Evolutionary conservation across 2,888 invertebrate species (phyloP).

Genomic region (Drosophila pseudotakahashii): DNA sequence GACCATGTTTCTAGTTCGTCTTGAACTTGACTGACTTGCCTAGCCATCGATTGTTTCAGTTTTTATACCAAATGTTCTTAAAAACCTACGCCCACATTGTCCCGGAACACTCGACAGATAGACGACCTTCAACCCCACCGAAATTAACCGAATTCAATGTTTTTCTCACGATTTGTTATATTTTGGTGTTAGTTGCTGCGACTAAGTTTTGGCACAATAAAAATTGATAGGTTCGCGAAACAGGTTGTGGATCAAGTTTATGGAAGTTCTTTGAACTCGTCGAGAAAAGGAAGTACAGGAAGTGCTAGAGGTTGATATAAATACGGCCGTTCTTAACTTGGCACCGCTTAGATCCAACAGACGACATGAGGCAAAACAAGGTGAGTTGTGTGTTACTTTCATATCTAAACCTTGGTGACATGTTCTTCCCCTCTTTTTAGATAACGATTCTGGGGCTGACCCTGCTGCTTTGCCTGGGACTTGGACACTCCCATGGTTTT

Average conservation of each 20-base stretch:
- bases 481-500: constrained; percentile 56
- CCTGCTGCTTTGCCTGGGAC: constrained; percentile 42
- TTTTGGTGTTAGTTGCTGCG: constrained; percentile 59
- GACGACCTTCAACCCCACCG: constrained; percentile 68
- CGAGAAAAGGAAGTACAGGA: constrained; percentile 69
- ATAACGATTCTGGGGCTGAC: constrained; percentile 13
- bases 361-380: constrained; percentile 53
- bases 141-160: constrained; percentile 68
- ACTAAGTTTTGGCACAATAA: constrained; percentile 55
- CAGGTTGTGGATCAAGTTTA: constrained; percentile 53
- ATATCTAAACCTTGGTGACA: neutral
- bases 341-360: constrained; percentile 50
- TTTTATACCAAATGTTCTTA: constrained; percentile 66
- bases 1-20: constrained; percentile 47
- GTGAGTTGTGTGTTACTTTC: constrained; percentile 48
- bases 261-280: constrained; percentile 68
- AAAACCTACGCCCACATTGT: constrained; percentile 61
- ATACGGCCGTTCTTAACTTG: constrained; percentile 39
- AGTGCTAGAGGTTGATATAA: constrained; percentile 59
- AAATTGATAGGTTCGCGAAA: constrained; percentile 52
- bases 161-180: constrained; percentile 65
- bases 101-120: constrained; percentile 52
- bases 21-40: constrained; percentile 56
- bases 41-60: constrained; percentile 38
- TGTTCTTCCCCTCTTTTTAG: constrained; percentile 37